Base-by-base conservation (phyloP, 2,113 vertebrate genomes). In the Ciconia stormi region DNA sequence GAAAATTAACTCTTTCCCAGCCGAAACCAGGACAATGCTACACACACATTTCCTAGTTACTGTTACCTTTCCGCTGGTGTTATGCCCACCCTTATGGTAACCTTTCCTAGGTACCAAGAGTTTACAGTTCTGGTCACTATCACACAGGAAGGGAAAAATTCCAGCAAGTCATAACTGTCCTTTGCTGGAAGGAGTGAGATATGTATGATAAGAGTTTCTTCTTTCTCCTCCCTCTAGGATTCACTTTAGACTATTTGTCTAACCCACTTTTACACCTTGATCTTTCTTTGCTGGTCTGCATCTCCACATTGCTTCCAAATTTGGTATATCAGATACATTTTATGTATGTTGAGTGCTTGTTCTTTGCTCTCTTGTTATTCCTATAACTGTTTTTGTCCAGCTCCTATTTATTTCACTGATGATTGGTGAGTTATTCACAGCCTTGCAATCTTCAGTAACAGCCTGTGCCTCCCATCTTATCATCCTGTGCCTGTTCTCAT, bases 311-410 rank as follows among this genome's bases (percentile, higher is more conserved):
- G 11, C 7, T 55, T 59, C 61, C 40, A 95, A 74, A 70, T 74
- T 79, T 65, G 83, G 55, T 49, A 26, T 30, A 65, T 14, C 49
- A 87, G 78, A 70, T 90, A n/a, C n/a, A 70, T 79, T 90, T 93
- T 70, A 30, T 14, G 17, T 74, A 53, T 49, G 44, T 83, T 2
- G 0, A 87, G 58, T 42, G 8, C 14, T 71, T 76, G 21, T 49
- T 76, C 40, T 65, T 59, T 21, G 22, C 87, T 79, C 23, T 63
- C 55, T 74, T 79, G 34, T 80, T 87, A 74, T 70, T 59, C 9
- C 7, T 74, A 2, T 49, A 70, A 80, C 20, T 40, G 29, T 4
- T 79, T 59, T 55, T 80, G 50, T 65, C 67, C n/a, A 83, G 29
- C 2, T 76, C 30, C 15, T 65, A 7, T 80, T 90, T 76, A n/a